Percentiles rank a stretch among this genome's conserved stretches.
Conservation (phyloP, 1,140 invertebrate genomes). For the Cephus cinctus region DNA sequence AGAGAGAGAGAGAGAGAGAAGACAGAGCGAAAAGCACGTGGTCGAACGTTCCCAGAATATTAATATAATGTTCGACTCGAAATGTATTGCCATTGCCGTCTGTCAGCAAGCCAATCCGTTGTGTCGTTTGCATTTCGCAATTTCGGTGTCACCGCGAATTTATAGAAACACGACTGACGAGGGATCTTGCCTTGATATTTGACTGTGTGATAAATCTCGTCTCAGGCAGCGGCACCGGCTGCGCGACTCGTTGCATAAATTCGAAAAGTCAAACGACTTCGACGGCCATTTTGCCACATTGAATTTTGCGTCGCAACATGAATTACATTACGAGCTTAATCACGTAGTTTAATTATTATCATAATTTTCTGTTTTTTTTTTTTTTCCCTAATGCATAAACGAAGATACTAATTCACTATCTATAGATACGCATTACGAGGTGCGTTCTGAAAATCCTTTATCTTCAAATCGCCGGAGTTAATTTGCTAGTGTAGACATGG, state of each 20-base stretch:
- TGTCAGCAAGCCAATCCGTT: conserved; percentile 26
- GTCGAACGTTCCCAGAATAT: conserved; percentile 27
- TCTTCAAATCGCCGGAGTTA: conserved; percentile 44
- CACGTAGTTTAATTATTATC: no score
- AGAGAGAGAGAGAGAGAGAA: conserved; percentile 5
- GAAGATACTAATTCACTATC: no score
- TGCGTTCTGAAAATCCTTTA: conserved; percentile 50
- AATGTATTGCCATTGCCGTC: conserved; percentile 28
- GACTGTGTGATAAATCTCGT: not conserved
- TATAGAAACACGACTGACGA: conserved; percentile 16
- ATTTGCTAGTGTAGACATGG: conserved; percentile 46
- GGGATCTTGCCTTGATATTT: not conserved
- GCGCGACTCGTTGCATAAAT: no score
- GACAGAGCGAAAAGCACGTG: conserved; percentile 10
- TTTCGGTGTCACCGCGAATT: conserved; percentile 14
- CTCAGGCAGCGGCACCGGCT: no score
- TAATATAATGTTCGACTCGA: conserved; percentile 30
- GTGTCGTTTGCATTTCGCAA: conserved; percentile 20
- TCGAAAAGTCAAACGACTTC: no score
- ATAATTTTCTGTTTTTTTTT: no score
- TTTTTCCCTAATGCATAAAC: not conserved
- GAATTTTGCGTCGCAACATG: no score
- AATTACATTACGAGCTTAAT: no score
- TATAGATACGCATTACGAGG: no score
- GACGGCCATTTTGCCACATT: no score